These are phyloP conservation scores for Chroicocephalus ridibundus DNA, from an alignment of 2,113 vertebrate genomes.

Conservation along the genomic window DNA sequence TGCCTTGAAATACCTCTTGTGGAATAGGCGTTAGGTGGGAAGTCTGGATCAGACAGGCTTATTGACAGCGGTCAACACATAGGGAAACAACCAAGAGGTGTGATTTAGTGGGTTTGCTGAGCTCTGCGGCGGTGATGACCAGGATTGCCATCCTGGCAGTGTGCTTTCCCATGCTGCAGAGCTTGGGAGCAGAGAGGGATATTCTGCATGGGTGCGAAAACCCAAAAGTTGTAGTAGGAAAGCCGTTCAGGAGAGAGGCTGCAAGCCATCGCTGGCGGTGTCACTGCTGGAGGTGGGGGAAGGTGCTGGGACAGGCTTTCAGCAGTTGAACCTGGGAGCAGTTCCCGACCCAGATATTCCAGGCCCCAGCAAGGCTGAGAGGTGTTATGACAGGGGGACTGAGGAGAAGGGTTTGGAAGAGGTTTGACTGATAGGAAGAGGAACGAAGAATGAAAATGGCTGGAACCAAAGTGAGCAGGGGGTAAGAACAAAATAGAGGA, in stretches of 20 bases:
- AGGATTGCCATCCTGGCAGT: background rate
- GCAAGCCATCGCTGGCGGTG: rapidly evolving
- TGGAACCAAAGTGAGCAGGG: background rate
- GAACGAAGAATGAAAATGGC: background rate
- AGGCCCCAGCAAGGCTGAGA: rapidly evolving
- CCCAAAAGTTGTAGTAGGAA: background rate
- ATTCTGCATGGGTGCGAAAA: background rate
- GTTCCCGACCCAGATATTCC: background rate
- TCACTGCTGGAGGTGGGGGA: rapidly evolving
- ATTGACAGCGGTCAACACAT: background rate
- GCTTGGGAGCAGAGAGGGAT: background rate
- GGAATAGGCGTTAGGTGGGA: background rate
- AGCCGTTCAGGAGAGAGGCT: background rate
- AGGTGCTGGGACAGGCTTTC: background rate
- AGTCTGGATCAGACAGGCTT: background rate
- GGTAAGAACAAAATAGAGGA: background rate
- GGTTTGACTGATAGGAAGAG: background rate
- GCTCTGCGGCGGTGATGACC: background rate
- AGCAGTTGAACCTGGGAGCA: background rate
- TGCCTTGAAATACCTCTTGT: background rate
- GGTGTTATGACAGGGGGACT: background rate
- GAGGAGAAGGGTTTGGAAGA: background rate
- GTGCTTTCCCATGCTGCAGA: background rate
- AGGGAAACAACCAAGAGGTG: background rate
- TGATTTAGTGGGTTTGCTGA: background rate